These are phyloP conservation scores for Cryptus viduatorius DNA, from an alignment of 2,888 invertebrate species.

Conservation along the genomic window DNA sequence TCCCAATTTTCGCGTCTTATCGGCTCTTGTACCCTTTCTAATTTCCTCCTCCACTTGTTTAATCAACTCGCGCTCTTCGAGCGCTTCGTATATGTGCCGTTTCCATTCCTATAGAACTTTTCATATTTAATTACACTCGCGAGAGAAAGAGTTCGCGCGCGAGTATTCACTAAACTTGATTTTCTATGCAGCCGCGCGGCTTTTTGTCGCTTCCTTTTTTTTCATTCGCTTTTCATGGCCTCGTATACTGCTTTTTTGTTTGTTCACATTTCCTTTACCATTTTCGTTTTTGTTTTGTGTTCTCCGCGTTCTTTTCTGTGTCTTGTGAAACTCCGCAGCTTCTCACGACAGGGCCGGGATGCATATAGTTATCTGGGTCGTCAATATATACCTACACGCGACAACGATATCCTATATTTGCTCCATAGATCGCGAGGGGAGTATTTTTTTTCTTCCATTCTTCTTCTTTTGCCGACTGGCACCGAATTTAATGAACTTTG, in stretches of 20 bases:
- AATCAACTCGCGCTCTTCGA: neutral
- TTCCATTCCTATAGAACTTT: neutral
- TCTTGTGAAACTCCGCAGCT: neutral
- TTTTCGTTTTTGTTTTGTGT: neutral
- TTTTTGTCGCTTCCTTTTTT: neutral
- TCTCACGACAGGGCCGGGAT: neutral
- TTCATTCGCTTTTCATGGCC: neutral
- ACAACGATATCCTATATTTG: neutral
- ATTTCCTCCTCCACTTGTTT: neutral
- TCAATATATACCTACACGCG: neutral
- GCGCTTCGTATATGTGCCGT: neutral
- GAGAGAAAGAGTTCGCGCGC: neutral
- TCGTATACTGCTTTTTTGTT: neutral
- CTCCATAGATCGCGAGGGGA: neutral
- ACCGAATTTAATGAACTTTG: neutral
- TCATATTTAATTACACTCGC: neutral
- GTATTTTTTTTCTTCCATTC: neutral
- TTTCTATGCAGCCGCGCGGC: neutral
- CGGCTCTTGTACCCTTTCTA: neutral
- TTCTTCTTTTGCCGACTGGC: neutral
- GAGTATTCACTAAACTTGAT: neutral
- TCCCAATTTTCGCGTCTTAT: neutral
- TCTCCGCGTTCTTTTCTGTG: neutral
- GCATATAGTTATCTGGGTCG: slow-evolving; percentile 12
- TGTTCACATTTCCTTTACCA: neutral